Base-by-base conservation (phyloP, 2,113 vertebrate species). In the Zapus hudsonius region DNA sequence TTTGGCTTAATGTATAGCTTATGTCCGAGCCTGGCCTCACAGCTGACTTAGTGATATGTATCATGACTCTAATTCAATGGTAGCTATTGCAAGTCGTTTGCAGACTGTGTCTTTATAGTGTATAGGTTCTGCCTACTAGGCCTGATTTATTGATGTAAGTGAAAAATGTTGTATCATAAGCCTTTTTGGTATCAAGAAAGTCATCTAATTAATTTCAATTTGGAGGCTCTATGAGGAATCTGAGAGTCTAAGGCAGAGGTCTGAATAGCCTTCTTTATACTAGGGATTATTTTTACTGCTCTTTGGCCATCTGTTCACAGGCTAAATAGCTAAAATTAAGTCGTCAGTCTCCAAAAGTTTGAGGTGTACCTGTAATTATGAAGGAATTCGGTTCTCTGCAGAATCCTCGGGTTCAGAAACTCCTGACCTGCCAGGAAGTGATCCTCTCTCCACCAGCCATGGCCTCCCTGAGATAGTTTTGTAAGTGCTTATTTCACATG, bases 131-230 rank as follows among this genome's bases (percentile, higher is more conserved):
- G 10, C 90, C 67, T 84, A 40, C 63, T 85, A 74, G 17, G 17
- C 44, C 44, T 72, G n/a, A 78, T 67, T 93, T 25, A 67, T 72
- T 90, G 81, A 82, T 4, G 0, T 59, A 73, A 81, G 27, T 87
- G 3, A 27, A 42, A 85, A 38, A 4, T 63, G 17, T 70, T 80
- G 55, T 47, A 33, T 44, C 67, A 81, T 63, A 44, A 82, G 12
- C 11, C 16, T 67, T 87, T 92, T 76, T 83, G 20, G 57, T 86
- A n/a, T 75, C 59, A 47, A 67, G 63, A 84, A 94, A 27, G 4
- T 87, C 31, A 63, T 69, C 33, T 72, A 92, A 63, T 89, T 93
- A 91, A 84, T 84, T 79, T 93, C 59, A 73, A 61, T 90, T 33
- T 90, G 55, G 74, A 88, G 36, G 40, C 69, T 87, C 72, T 63